Evolutionary conservation across 1,140 invertebrate genomes (phyloP).

Genomic region (Temnothorax curvispinosus): DNA sequence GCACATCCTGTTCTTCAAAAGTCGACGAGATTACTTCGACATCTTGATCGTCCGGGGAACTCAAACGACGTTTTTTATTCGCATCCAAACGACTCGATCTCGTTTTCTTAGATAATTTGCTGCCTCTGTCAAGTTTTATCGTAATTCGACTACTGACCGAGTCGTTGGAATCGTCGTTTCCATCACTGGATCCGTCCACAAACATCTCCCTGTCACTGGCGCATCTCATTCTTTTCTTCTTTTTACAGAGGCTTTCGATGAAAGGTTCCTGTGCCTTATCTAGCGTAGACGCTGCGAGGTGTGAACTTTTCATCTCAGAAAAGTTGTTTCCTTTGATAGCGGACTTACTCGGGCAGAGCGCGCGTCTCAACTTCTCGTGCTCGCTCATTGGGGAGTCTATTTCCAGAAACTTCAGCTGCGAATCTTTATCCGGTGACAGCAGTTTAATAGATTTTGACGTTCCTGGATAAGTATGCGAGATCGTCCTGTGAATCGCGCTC

Average conservation of each 20-base stretch:
- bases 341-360: neutral
- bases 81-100: neutral
- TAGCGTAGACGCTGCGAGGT: neutral
- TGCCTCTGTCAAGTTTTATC: neutral
- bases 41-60: neutral
- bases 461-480: neutral
- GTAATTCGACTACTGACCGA: neutral
- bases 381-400: conserved; percentile 23
- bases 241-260: neutral
- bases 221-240: conserved; percentile 24
- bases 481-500: neutral
- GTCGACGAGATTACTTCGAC: neutral
- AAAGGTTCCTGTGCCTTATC: neutral
- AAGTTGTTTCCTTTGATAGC: conserved; percentile 26
- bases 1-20: neutral
- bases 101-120: neutral
- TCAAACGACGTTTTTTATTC: neutral
- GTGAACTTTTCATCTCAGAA: conserved; percentile 2
- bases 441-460: conserved; percentile 34
- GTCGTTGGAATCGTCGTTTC: neutral
- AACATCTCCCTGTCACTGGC: neutral
- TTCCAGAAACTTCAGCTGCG: conserved; percentile 57
- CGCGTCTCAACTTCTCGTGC: no score
- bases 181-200: neutral
- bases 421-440: conserved; percentile 66